These are phyloP conservation scores for Ochotona princeps DNA, from an alignment of 2,113 vertebrate species.

Conservation along the genomic window DNA sequence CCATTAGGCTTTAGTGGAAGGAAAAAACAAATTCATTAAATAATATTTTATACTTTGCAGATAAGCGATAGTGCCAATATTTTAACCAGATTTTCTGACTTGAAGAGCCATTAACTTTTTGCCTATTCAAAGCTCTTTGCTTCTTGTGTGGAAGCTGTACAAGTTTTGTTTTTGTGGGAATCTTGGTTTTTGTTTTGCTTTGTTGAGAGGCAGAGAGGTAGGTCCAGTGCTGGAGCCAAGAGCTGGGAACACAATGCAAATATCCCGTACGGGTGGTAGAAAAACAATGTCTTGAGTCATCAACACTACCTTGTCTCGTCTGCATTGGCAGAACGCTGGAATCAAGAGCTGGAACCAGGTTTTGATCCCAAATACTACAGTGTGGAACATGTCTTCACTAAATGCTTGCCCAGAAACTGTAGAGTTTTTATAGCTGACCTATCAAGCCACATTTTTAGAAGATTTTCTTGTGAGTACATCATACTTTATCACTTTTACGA, in stretches of 20 bases:
- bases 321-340: too few relatives aligned
- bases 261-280: too few relatives aligned
- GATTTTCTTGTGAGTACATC: not conserved
- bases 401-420: too few relatives aligned
- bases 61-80: not conserved
- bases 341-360: too few relatives aligned
- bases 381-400: too few relatives aligned
- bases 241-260: too few relatives aligned
- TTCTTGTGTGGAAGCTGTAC: not conserved
- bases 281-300: too few relatives aligned
- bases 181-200: too few relatives aligned
- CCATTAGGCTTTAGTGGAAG: constrained; percentile 13
- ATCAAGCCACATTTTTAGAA: not conserved
- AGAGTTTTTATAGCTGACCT: not conserved
- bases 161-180: not conserved
- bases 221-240: too few relatives aligned
- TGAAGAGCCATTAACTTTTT: constrained; percentile 10
- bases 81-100: not conserved
- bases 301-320: too few relatives aligned
- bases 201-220: too few relatives aligned
- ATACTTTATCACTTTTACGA: not conserved
- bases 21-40: not conserved
- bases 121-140: not conserved
- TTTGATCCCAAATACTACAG: too few relatives aligned
- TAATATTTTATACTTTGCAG: not conserved